Evolutionary conservation across 2,888 invertebrate species (phyloP).

Genomic region (Campoplex nolae): DNA sequence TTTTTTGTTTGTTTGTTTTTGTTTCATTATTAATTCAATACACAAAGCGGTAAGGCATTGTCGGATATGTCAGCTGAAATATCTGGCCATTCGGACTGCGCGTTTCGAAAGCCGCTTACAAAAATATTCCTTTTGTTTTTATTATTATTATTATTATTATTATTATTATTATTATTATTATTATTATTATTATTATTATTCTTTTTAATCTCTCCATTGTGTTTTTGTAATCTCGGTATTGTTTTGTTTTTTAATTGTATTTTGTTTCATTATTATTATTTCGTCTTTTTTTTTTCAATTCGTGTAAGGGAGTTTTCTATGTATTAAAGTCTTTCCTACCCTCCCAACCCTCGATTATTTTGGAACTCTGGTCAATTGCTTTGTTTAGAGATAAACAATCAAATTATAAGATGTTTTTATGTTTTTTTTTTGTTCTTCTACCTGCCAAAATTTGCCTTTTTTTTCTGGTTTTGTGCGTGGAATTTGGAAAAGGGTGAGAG

Average conservation of each 20-base stretch:
- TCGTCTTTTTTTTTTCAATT: not conserved
- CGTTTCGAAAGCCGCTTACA: slow-evolving; percentile 81
- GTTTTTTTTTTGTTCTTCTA: not conserved
- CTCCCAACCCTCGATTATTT: not conserved
- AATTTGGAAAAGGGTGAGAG: slow-evolving; percentile 21
- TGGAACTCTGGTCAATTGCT: slow-evolving; percentile 1
- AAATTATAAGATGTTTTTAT: not conserved
- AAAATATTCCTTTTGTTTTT: slow-evolving; percentile 77
- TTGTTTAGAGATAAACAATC: not conserved
- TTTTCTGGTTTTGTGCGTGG: slow-evolving; percentile 39
- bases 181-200: slow-evolving; percentile 43
- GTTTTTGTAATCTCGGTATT: slow-evolving; percentile 25
- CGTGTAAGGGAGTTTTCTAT: not conserved
- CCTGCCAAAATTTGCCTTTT: slow-evolving; percentile 2
- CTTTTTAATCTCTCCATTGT: slow-evolving; percentile 25
- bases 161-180: slow-evolving; percentile 51
- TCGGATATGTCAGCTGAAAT: slow-evolving; percentile 84
- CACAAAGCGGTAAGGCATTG: slow-evolving; percentile 84
- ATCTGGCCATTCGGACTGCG: slow-evolving; percentile 80
- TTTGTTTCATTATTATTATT: slow-evolving; percentile 15
- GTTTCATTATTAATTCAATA: slow-evolving; percentile 74
- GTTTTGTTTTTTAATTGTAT: not conserved
- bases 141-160: slow-evolving; percentile 53
- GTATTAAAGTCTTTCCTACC: slow-evolving; percentile 1
- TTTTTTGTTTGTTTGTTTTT: slow-evolving; percentile 32